These are phyloP conservation scores for Echeneis naucrates DNA, from an alignment of 2,797 vertebrate genomes.

Conservation along the genomic window DNA sequence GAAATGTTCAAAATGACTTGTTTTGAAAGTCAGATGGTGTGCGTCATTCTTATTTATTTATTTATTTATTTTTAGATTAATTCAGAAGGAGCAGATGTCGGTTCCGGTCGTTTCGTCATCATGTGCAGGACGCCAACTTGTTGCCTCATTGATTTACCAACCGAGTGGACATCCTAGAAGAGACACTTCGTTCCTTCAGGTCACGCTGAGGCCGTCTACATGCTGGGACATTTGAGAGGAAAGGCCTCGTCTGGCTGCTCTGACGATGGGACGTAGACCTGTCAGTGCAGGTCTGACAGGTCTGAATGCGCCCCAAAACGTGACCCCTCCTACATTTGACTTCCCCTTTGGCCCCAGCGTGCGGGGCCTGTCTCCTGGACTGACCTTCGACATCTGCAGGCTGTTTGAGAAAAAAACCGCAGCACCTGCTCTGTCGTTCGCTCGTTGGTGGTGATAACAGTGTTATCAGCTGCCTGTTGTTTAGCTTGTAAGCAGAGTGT, in stretches of 20 bases:
- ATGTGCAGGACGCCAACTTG: not conserved
- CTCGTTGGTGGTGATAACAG: not conserved
- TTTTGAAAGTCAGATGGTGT: too few species aligned
- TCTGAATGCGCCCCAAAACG: conserved; percentile 38
- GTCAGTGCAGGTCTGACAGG: not conserved
- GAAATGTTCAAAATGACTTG: too few species aligned
- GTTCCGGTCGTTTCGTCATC: not conserved
- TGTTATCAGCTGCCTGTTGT: conserved; percentile 16
- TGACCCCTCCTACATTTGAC: conserved; percentile 24
- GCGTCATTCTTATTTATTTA: too few species aligned
- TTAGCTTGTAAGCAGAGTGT: not conserved
- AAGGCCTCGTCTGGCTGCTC: not conserved
- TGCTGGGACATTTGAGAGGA: conserved; percentile 8
- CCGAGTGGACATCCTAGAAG: not conserved
- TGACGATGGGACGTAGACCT: not conserved
- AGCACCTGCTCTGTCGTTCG: not conserved
- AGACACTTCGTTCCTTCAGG: conserved; percentile 1
- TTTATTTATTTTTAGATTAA: too few species aligned
- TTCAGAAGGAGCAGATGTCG: too few species aligned
- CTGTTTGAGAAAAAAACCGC: not conserved
- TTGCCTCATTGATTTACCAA: not conserved
- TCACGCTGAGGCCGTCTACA: conserved; percentile 6
- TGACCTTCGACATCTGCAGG: not conserved
- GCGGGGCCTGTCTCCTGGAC: conserved; percentile 6
- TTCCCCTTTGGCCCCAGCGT: conserved; percentile 28